phyloP scores from a whole-genome alignment of 2,113 vertebrate species.

The Numida meleagris region DNA sequence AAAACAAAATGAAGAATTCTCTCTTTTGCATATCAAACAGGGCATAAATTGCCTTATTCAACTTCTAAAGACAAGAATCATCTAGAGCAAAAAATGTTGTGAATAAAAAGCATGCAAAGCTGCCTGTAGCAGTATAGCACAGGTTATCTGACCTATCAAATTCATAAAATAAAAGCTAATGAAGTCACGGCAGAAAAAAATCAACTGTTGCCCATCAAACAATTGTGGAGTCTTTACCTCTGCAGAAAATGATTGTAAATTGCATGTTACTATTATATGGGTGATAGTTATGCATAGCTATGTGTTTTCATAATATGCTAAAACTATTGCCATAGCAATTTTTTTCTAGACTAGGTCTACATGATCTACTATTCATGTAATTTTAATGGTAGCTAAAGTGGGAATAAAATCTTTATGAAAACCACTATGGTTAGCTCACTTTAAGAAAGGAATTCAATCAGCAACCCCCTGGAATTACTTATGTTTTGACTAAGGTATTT shows the following conservation, averaged over 20 bases:
- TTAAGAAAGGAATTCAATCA: conserved; percentile 61
- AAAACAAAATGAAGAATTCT: neutral
- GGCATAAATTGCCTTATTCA: conserved; percentile 33
- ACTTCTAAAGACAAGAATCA: conserved; percentile 35
- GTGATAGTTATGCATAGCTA: neutral
- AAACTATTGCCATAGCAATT: neutral
- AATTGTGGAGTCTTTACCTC: neutral
- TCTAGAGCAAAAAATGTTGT: conserved; percentile 9
- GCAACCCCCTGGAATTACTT: conserved; percentile 65
- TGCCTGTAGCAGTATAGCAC: neutral
- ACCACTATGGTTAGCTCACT: conserved; percentile 46
- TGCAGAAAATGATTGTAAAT: conserved; percentile 37
- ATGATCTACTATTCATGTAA: conserved; percentile 42
- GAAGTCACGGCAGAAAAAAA: conserved; percentile 38
- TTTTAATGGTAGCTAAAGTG: conserved; percentile 49
- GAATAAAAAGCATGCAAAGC: conserved; percentile 9
- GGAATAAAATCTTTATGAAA: conserved; percentile 63
- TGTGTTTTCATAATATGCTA: conserved; percentile 26
- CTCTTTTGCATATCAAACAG: conserved; percentile 43
- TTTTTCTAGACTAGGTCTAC: conserved; percentile 9
- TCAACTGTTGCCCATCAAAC: conserved; percentile 28
- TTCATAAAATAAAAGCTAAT: conserved; percentile 51
- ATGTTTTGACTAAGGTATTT: conserved; percentile 64
- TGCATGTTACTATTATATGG: neutral
- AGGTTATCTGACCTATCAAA: conserved; percentile 39